Conservation (phyloP, 2,113 vertebrate species). For the Onychostoma macrolepis region DNA sequence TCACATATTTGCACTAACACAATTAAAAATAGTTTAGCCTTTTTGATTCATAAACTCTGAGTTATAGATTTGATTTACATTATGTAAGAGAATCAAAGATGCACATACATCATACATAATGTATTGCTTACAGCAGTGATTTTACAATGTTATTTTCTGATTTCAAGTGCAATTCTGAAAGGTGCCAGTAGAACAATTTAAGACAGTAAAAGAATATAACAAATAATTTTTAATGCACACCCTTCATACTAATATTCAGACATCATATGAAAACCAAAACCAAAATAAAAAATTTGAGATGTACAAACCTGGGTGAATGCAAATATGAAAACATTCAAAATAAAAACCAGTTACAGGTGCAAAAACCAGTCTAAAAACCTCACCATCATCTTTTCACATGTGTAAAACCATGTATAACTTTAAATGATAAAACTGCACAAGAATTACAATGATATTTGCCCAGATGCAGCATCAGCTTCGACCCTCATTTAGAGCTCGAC, state of each 20-base stretch:
- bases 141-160: neutral
- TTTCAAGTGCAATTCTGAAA: constrained; percentile 20
- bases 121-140: constrained; percentile 24
- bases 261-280: neutral
- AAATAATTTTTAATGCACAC: neutral
- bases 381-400: neutral
- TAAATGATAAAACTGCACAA: neutral
- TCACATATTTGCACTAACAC: neutral
- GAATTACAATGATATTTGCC: neutral
- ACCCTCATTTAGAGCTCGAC: constrained; percentile 14
- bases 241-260: neutral
- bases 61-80: constrained; percentile 20
- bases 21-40: constrained; percentile 15
- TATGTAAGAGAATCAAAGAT: constrained; percentile 9
- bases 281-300: neutral
- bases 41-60: constrained; percentile 29
- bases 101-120: constrained; percentile 1
- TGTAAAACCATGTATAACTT: neutral
- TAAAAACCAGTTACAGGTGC: neutral
- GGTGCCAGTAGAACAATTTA: neutral
- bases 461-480: neutral
- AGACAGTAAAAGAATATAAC: neutral
- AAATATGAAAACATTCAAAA: neutral
- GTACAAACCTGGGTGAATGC: neutral
- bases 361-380: neutral